Evolutionary conservation across 2,797 vertebrate species (phyloP), one percentile per base, ranked within the genome.

Genomic region (Gymnoscopelus microlampas): DNA sequence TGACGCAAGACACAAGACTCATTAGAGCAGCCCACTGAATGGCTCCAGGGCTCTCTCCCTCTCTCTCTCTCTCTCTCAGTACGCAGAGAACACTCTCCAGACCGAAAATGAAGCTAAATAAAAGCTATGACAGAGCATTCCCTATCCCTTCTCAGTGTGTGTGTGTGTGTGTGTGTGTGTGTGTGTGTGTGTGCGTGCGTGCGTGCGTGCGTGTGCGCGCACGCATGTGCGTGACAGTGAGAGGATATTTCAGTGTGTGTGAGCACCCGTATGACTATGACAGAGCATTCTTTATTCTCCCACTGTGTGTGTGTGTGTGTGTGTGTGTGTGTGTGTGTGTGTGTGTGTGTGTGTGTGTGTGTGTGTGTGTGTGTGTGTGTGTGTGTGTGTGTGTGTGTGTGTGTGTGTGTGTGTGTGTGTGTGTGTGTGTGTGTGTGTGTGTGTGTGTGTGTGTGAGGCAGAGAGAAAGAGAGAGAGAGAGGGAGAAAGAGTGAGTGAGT

Each of bases 11-110:
- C 53, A 67, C 56, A 24, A 1, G 48, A 58, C 47, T 69, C 58
- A 60, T 75, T 66, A 68, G 56, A 39, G 47, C 6, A 11, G 15
- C 23, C 11, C 58, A 10, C 56, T 49, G 60, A 54, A 48, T 7
- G 0, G 1, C 47, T 68, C 62, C 66, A 32, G 58, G 51, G 51
- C 39, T 44, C 39, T 8, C 39, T 44, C 39, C 9, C 39, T 44
- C 23, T 44, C 12, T 56, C 23, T 44, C 14, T 53, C 14, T 32
- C 35, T 4, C 15, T n/a, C 49, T 65, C 24, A 19, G 51, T 5
- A 55, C n/a, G 53, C 32, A 54, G 19, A 51, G 0, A 14, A 12
- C 65, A 60, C 54, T 4, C 54, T 4, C 51, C 48, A 14, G 3
- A 35, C 15, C 35, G 19, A n/a, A 63, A 56, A 19, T 4, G 47